These are phyloP conservation scores for Hyposmocoma kahamanoa DNA, from an alignment of 1,140 invertebrate genomes.

Conservation along the genomic window DNA sequence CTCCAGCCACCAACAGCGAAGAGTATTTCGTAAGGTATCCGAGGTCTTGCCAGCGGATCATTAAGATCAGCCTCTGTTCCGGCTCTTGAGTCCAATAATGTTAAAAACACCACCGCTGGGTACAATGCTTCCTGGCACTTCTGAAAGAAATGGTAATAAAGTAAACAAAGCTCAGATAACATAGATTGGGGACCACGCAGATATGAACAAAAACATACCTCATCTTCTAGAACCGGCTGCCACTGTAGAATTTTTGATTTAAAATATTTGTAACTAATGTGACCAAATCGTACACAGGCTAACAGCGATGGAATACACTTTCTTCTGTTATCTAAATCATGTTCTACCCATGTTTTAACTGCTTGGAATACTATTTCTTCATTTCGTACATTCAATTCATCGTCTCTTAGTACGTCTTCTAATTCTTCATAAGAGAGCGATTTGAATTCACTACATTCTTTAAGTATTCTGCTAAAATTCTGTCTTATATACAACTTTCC, in stretches of 20 bases:
- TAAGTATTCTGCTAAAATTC: slow-evolving; percentile 69
- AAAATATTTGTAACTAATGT: slow-evolving; percentile 79
- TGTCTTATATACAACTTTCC: slow-evolving; percentile 72
- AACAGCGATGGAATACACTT: slow-evolving; percentile 75
- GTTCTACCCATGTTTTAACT: slow-evolving; percentile 77
- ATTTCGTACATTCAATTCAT: slow-evolving; percentile 78
- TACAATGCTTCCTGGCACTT: slow-evolving; percentile 64
- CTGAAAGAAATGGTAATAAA: slow-evolving; percentile 28
- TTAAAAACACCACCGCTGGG: slow-evolving; percentile 70
- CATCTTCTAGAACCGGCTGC: slow-evolving; percentile 71
- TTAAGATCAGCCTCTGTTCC: slow-evolving; percentile 73
- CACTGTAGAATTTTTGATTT: slow-evolving; percentile 76
- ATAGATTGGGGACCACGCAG: background rate
- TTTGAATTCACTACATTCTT: slow-evolving; percentile 74
- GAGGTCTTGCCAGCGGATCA: slow-evolving; percentile 75
- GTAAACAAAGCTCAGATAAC: slow-evolving; percentile 9
- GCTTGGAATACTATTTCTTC: slow-evolving; percentile 82
- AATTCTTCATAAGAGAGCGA: slow-evolving; percentile 73
- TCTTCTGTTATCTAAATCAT: slow-evolving; percentile 66
- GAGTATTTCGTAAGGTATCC: slow-evolving; percentile 81
- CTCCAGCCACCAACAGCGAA: slow-evolving; percentile 88
- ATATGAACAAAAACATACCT: slow-evolving; percentile 37
- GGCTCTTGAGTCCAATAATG: slow-evolving; percentile 67
- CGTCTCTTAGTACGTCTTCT: slow-evolving; percentile 73
- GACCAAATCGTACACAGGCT: slow-evolving; percentile 78